phyloP scores from a whole-genome alignment of 2,888 invertebrate species.

The Dimorphilus gyrociliatus region DNA sequence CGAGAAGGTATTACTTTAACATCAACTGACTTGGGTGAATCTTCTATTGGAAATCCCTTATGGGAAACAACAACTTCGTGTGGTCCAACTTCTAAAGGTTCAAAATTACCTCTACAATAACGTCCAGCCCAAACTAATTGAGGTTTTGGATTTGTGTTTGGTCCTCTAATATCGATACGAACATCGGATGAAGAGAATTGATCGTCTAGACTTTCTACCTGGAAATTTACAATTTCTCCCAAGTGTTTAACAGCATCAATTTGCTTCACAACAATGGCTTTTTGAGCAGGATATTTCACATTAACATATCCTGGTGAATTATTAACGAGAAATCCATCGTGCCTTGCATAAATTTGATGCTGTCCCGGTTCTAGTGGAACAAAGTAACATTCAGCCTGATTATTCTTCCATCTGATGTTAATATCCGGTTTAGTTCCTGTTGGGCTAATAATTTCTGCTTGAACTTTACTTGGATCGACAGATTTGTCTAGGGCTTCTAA shows the following conservation, averaged over 20 bases:
- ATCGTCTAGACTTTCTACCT: constrained; percentile 7
- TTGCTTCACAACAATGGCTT: too few species aligned
- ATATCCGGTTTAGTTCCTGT: constrained; percentile 46
- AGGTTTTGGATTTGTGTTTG: constrained; percentile 46
- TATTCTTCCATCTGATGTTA: constrained; percentile 46
- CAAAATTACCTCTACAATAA: constrained; percentile 63
- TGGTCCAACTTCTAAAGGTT: constrained; percentile 78
- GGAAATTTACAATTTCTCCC: too few species aligned
- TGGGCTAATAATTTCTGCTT: constrained; percentile 60
- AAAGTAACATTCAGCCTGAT: constrained; percentile 63
- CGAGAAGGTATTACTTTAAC: too few species aligned
- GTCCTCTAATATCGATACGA: constrained; percentile 58
- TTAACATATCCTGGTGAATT: too few species aligned
- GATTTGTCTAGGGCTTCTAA: constrained; percentile 7
- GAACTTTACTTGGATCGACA: constrained; percentile 42
- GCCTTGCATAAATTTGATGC: too few species aligned
- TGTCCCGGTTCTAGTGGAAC: constrained; percentile 77
- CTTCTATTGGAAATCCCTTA: too few species aligned
- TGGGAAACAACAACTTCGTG: too few species aligned
- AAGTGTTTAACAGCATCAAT: too few species aligned
- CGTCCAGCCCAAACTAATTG: constrained; percentile 47
- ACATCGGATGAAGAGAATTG: constrained; percentile 41
- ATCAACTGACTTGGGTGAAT: too few species aligned
- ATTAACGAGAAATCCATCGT: too few species aligned
- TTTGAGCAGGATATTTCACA: too few species aligned